These are phyloP conservation scores for Vidua chalybeata DNA, from an alignment of 2,113 vertebrate genomes.

Conservation along the genomic window DNA sequence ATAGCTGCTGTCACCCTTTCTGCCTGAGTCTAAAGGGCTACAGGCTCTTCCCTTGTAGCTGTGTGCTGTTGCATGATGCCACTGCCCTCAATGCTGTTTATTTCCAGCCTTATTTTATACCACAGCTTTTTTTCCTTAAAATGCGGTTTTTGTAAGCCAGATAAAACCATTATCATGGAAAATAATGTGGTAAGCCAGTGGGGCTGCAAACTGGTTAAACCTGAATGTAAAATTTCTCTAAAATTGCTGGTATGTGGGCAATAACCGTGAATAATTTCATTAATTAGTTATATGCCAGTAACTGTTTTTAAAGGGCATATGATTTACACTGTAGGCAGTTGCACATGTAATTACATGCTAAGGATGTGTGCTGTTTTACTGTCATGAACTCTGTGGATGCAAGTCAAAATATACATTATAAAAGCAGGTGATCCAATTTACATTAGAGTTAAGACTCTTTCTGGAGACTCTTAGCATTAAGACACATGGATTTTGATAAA, in stretches of 20 bases:
- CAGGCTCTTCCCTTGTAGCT: background rate
- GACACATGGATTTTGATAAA: background rate
- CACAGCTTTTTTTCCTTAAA: background rate
- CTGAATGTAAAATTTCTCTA: slow-evolving; percentile 14
- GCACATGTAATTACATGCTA: slow-evolving; percentile 12
- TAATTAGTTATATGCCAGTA: slow-evolving; percentile 25
- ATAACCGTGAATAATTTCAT: slow-evolving; percentile 30
- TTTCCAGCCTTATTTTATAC: background rate
- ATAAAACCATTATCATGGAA: slow-evolving; percentile 19
- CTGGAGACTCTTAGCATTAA: background rate
- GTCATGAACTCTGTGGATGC: background rate
- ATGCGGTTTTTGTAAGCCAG: background rate
- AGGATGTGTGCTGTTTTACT: background rate
- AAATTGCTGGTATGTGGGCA: background rate
- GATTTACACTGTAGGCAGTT: background rate
- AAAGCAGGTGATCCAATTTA: background rate
- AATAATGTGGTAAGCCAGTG: background rate
- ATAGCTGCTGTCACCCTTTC: background rate
- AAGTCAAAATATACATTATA: background rate
- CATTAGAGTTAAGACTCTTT: background rate
- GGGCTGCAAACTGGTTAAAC: slow-evolving; percentile 20
- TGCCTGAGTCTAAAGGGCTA: background rate
- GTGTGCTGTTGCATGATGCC: background rate
- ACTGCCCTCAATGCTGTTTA: background rate
- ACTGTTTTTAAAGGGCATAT: slow-evolving; percentile 2